phyloP scores from a whole-genome alignment of 1,140 invertebrate species.

The Drosophila triauraria region DNA sequence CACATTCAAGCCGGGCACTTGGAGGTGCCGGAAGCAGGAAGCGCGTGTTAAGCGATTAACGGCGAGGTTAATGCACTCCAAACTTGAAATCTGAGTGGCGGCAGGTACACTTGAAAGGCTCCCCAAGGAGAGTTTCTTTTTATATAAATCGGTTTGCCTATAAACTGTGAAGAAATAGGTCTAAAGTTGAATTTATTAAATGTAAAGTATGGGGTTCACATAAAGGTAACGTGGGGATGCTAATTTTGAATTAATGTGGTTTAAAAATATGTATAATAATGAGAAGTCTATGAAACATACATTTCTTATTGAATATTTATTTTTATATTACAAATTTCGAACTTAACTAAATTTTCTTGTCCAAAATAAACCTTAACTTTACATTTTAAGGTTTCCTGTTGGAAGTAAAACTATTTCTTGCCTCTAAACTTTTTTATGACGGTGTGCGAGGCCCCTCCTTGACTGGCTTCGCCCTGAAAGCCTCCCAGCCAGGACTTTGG shows the following conservation, averaged over 20 bases:
- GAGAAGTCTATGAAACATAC: no score
- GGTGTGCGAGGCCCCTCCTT: background rate
- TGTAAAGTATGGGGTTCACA: background rate
- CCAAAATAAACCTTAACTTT: background rate
- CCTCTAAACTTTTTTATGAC: conserved; percentile 1
- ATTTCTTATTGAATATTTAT: no score
- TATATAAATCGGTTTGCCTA: no score
- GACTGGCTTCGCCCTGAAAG: background rate
- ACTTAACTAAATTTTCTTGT: no score
- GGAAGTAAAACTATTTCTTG: background rate
- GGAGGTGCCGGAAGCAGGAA: conserved; percentile 14
- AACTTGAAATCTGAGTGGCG: conserved; percentile 16
- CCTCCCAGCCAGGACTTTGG: background rate
- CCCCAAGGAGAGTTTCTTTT: no score
- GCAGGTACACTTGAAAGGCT: background rate
- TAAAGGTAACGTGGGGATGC: no score
- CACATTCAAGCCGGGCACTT: conserved; percentile 17
- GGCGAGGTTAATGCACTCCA: conserved; percentile 75
- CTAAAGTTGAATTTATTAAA: background rate
- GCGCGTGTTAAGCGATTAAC: conserved; percentile 70
- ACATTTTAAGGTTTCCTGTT: background rate
- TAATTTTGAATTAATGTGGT: background rate
- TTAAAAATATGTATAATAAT: no score
- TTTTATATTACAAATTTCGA: no score
- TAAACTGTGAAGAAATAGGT: no score